Evolutionary conservation across 2,113 vertebrate genomes (phyloP), one percentile per base, ranked within the genome.

Genomic region (Cygnus buccinator): DNA sequence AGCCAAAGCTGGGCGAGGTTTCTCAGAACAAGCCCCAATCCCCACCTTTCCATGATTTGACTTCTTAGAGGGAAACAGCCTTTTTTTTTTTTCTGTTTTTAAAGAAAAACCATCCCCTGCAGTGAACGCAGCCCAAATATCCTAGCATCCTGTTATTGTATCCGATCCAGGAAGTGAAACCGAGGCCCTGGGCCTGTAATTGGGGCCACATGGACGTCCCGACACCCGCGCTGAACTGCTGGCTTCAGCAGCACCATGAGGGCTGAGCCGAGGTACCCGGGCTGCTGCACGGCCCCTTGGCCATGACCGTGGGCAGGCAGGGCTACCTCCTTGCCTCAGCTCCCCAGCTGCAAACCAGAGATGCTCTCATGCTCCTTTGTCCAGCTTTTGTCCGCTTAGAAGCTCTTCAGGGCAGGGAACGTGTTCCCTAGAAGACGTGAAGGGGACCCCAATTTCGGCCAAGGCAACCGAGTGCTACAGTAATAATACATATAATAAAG

Each of bases 201-300:
- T 91, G 86, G 84, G 93, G 76, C 94, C 89, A 96, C 91, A 91
- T 89, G 91, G 86, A 50, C 6, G 6, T 82, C 92, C 83, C 54
- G 2, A 19, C 0, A 5, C 57, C 72, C 3, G 0, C 0, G 0
- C 10, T 25, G 54, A 62, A 61, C 57, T 6, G 37, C 35, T 54
- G 71, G 3, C 57, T 57, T 31, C 39, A 22, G 7, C 65, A 81
- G 79, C 66, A 72, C 70, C 46, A 75, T 83, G 63, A 68, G 43
- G 72, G 61, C 76, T 33, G 52, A 80, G 72, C 39, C 3, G 0
- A 74, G 59, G 68, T 13, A 18, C n/a, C 72, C 1, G 0, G 16
- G 37, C 10, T 66, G 35, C 39, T 17, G 35, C 2, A 1, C 58
- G 29, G 46, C 46, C 46, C 46, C 46, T 48, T 31, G 26, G 4